A percentile compares a stretch with the other conserved stretches of the same genome.
phyloP scores from a whole-genome alignment of 2,113 vertebrate genomes.

The Ictalurus punctatus region DNA sequence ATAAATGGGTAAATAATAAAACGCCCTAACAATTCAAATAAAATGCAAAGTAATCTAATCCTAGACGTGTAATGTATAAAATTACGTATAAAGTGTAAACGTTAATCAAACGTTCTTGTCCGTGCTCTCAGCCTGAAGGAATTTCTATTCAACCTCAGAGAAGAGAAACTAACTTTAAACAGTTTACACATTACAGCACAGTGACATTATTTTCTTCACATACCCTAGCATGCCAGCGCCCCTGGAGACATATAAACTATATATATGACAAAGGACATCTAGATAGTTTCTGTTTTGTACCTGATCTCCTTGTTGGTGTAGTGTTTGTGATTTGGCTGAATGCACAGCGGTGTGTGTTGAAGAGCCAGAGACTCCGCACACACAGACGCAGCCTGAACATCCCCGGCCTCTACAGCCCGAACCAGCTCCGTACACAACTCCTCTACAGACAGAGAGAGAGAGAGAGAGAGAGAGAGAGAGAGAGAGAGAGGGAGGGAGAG shows the following conservation, averaged over 20 bases:
- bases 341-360: constrained; percentile 69
- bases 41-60: neutral
- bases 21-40: neutral
- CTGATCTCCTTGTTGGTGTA: constrained; percentile 79
- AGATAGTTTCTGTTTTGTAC: constrained; percentile 60
- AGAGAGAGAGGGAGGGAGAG: too few species aligned
- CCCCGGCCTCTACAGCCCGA: constrained; percentile 77
- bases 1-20: neutral
- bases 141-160: neutral
- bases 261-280: neutral
- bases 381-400: constrained; percentile 72
- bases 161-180: neutral
- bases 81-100: neutral
- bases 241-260: neutral
- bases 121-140: neutral
- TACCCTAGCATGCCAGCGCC: too few species aligned
- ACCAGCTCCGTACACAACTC: constrained; percentile 76
- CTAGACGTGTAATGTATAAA: neutral
- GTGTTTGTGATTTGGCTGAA: constrained; percentile 77
- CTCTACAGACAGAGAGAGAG: constrained; percentile 65
- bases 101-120: neutral
- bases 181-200: too few species aligned
- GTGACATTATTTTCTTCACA: too few species aligned
- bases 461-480: neutral
- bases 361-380: constrained; percentile 77